A percentile compares a stretch with the other conserved stretches of the same genome.
Evolutionary conservation across 2,797 vertebrate genomes (phyloP).

Genomic region (Rhinoraja longicauda): DNA sequence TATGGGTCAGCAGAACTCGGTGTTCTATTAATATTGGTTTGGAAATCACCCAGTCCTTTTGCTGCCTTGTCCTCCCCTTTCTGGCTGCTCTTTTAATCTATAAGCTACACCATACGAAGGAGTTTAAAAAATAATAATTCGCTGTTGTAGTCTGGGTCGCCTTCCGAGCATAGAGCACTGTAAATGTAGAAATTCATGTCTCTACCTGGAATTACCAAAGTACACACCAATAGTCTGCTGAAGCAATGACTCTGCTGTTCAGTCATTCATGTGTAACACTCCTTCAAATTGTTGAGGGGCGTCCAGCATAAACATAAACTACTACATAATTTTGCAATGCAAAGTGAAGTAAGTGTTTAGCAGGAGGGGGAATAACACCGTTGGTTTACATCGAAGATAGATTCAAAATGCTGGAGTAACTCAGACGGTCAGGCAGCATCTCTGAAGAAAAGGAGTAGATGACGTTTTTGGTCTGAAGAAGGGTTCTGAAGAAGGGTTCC

Average conservation of each 20-base stretch:
- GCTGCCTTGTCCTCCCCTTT: neutral
- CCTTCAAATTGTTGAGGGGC: neutral
- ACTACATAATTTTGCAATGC: neutral
- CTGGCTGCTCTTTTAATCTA: neutral
- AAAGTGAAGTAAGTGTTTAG: neutral
- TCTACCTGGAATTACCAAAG: neutral
- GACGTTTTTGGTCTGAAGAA: too few relatives aligned
- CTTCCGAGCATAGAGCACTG: neutral
- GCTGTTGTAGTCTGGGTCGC: neutral
- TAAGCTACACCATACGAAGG: neutral
- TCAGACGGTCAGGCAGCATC: too few relatives aligned
- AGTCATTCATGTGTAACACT: neutral
- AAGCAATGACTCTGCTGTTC: neutral
- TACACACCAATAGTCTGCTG: neutral
- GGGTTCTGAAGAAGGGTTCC: neutral
- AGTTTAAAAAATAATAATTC: neutral
- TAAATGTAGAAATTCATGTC: neutral
- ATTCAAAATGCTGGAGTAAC: too few relatives aligned
- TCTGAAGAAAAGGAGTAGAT: too few relatives aligned
- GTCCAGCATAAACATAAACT: neutral
- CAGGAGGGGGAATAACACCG: neutral
- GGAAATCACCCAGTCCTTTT: neutral
- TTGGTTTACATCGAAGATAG: too few relatives aligned
- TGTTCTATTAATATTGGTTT: neutral
- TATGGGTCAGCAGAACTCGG: neutral